Base-by-base conservation (phyloP, 2,888 invertebrate species). In the Drosophila gaucha region DNA sequence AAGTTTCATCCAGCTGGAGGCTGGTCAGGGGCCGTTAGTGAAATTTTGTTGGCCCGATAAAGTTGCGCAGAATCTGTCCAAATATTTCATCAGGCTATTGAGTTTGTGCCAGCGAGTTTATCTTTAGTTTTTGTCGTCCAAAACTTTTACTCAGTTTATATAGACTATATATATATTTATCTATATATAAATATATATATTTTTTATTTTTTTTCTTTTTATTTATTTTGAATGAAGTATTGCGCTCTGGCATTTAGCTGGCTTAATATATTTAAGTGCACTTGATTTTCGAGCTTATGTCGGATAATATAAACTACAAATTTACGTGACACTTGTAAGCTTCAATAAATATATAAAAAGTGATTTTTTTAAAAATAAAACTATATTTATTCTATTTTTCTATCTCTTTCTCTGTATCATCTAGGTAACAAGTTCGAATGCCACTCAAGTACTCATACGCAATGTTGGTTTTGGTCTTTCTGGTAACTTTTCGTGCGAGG, bases 401-500 rank as follows among this genome's bases (percentile, higher is more conserved):
- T 39, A 12, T 33, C 14, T 56, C 26, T 67, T n/a, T 24, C 50
- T 49, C 18, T n/a, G n/a, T n/a, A n/a, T n/a, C n/a, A n/a, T n/a
- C 52, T 49, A 96, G 96, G 92, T 94, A 89, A 93, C 93, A 84
- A 93, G 93, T 74, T 96, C 96, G 18, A 95, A 96, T 90, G 95
- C 95, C 63, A 94, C 94, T 47, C 95, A 96, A 91, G 96, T 96
- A 52, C 93, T 95, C 66, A 93, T 96, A 68, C 93, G 93, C 74
- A 93, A 94, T 75, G 93, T 96, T 86, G 95, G 95, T 79, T 94
- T 95, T 80, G 93, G 93, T 51, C 92, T 96, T 55, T 94, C 95
- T 33, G 96, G 96, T 5, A 95, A 95, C 93, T 96, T 95, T 92
- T 95, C 94, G 89, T 96, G 96, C 90, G 96, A 96, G 92, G 96